A percentile compares a stretch with the other conserved stretches of the same genome.
These are phyloP conservation scores for Pycnonotus jocosus DNA, from an alignment of 2,113 vertebrate genomes.

Conservation along the genomic window DNA sequence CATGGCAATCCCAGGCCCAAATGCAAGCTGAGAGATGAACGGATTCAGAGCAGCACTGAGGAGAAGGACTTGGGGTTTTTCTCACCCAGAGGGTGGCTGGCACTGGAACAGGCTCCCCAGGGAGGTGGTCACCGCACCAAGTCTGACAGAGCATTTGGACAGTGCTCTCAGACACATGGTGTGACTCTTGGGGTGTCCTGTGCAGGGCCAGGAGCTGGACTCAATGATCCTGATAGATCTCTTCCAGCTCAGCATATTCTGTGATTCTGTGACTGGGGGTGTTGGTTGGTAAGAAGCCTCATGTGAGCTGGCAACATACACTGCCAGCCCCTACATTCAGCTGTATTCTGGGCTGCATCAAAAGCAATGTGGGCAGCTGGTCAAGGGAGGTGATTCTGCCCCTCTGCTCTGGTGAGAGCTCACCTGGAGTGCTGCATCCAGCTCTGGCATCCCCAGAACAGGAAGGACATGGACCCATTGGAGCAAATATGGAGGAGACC, in stretches of 20 bases:
- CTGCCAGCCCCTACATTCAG: not conserved
- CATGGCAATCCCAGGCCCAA: not conserved
- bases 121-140: not conserved
- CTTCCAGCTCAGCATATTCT: not conserved
- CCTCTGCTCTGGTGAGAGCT: not conserved
- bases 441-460: not conserved
- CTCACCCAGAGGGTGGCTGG: not conserved
- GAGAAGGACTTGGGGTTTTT: not conserved
- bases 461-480: not conserved
- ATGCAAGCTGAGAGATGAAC: not conserved
- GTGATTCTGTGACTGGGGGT: not conserved
- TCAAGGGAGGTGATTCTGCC: not conserved
- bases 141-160: not conserved
- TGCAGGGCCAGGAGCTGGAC: not conserved
- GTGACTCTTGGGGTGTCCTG: not conserved
- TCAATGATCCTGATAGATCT: rapidly evolving
- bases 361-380: not conserved
- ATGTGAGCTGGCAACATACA: rapidly evolving
- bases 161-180: not conserved
- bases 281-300: not conserved
- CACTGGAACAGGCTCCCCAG: not conserved
- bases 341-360: not conserved
- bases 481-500: not conserved
- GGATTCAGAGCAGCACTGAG: not conserved
- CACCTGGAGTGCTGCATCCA: not conserved